These are phyloP conservation scores for Stomorhina lunata DNA, from an alignment of 2,888 invertebrate genomes.

Conservation along the genomic window DNA sequence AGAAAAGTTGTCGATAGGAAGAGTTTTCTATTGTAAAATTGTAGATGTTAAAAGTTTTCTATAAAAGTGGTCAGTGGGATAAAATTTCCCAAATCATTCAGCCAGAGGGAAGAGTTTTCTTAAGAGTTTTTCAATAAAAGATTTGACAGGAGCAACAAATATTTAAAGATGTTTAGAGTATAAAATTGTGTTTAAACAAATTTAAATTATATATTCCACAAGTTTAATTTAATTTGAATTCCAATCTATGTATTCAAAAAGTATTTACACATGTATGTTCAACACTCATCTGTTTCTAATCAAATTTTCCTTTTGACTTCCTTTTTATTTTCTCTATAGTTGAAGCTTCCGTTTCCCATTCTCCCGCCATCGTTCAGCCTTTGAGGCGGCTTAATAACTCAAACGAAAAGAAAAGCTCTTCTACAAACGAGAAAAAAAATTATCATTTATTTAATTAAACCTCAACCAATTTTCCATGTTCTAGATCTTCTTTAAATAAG, in stretches of 20 bases:
- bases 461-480: constrained; percentile 49
- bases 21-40: no score
- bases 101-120: no score
- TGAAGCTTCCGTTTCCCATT: no score
- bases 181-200: no score
- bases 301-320: constrained; percentile 12
- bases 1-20: no score
- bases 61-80: no score
- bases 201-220: background rate
- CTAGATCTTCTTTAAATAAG: background rate
- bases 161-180: no score
- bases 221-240: background rate
- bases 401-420: background rate
- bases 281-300: background rate
- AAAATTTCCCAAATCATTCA: no score
- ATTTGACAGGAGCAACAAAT: no score
- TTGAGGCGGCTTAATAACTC: background rate
- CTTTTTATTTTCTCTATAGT: background rate
- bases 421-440: background rate
- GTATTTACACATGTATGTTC: background rate
- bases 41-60: no score
- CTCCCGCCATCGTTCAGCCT: background rate
- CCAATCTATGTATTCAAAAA: background rate
- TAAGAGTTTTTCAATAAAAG: no score
- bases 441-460: constrained; percentile 62